Evolutionary conservation across 64 coral and sea anemone species (phyloP).

Genomic region (Orbicella faveolata): DNA sequence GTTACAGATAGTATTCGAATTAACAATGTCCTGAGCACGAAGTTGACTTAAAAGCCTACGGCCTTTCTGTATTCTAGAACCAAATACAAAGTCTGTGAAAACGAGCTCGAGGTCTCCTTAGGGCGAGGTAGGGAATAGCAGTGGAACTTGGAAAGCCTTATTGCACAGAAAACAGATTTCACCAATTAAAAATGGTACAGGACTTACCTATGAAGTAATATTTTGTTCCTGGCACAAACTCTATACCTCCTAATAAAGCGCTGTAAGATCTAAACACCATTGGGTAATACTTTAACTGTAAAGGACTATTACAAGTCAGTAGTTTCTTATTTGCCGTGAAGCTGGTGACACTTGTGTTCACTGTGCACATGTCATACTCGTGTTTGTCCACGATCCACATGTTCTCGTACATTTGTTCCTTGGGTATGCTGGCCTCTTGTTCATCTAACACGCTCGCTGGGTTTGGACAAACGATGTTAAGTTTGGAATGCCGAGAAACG

Average conservation of each 20-base stretch:
- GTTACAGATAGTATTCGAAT: no score
- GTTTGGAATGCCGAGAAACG: conserved; percentile 46
- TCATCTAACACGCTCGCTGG: conserved; percentile 8
- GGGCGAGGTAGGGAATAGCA: no score
- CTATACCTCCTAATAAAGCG: not conserved
- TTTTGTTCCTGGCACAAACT: conserved; percentile 48
- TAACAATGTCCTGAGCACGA: no score
- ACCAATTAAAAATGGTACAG: not conserved
- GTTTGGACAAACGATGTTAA: conserved; percentile 60
- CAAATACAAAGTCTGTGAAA: no score
- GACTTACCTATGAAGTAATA: conserved; percentile 75
- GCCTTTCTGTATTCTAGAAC: no score
- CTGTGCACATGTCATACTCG: conserved; percentile 48
- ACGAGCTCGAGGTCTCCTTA: no score
- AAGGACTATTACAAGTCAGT: conserved; percentile 19
- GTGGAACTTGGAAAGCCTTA: no score
- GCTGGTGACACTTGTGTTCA: not conserved
- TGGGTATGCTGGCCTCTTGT: not conserved
- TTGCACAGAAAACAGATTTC: no score
- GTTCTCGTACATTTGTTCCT: conserved; percentile 69
- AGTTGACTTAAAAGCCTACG: no score
- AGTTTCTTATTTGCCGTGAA: not conserved
- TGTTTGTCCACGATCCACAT: conserved; percentile 72
- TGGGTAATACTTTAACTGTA: conserved; percentile 1
- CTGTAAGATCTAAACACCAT: conserved; percentile 39